Base-by-base conservation (phyloP, 2,797 vertebrate genomes). In the Enteromius argenteus region DNA sequence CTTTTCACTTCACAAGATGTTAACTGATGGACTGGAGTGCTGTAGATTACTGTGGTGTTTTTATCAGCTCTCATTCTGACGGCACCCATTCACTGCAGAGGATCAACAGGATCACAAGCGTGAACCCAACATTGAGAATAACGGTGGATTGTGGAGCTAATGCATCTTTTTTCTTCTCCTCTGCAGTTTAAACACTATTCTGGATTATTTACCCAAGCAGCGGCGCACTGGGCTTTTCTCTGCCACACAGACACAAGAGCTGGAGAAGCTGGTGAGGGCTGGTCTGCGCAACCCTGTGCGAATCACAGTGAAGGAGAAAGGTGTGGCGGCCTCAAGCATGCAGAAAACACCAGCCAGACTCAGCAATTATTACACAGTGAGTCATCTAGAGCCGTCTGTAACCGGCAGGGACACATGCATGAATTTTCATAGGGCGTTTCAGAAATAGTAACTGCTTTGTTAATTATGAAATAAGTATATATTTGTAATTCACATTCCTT, bases 231-330 rank as follows among this genome's bases (percentile, higher is more conserved):
- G 98, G 44, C 92, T 99, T 68, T 99, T 99, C 90, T 99, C 98
- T 0, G 98, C 98, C 66, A 99, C 98, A 0, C 98, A 99, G 88
- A 99, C 98, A 0, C 98, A 99, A 89, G 98, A 99, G 89, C 93
- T 99, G 89, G 98, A 99, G 94, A 99, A 96, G 90, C 91, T 99
- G 93, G 97, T 99, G 90, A 93, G 98, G 6, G 98, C 98, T 0
- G 98, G 98, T 0, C 97, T 99, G 51, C 92, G 98, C n/a, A 99
- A 99, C 90, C 98, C 98, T 0, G 97, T 99, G 0, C 96, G 98
- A 19, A 96, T 99, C 90, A 91, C 95, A 0, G 98, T 99, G 81
- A 98, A 98, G 86, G 98, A 99, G 94, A 99, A 99, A 87, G 98
- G 97, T 0, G 91, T 95, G 62, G 96, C 96, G 0, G 95, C 95